Percentiles rank a stretch among this genome's conserved stretches.
phyloP scores from a whole-genome alignment of 2,797 vertebrate species.

The Trichosurus vulpecula region DNA sequence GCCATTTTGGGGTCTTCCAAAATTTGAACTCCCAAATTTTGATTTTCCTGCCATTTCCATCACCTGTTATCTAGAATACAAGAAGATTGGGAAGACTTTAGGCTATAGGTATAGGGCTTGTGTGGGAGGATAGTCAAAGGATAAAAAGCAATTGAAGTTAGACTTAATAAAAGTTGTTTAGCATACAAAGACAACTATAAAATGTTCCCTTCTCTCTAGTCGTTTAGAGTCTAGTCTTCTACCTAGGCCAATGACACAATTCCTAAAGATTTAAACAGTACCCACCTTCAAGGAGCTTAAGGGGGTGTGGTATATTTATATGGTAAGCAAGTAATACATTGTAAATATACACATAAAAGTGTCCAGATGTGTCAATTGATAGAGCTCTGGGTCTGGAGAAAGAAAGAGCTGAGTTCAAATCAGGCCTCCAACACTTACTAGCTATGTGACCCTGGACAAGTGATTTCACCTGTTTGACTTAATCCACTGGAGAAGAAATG shows the following conservation, averaged over 20 bases:
- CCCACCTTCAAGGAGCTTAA: no score
- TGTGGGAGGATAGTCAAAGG: background rate
- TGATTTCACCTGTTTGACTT: background rate
- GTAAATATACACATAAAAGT: background rate
- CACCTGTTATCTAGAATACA: background rate
- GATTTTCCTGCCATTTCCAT: background rate
- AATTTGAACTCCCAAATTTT: background rate
- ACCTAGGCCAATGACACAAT: background rate
- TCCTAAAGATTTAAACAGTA: background rate
- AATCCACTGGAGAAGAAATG: background rate
- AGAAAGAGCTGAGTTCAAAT: background rate
- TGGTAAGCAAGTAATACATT: background rate
- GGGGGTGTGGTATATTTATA: background rate
- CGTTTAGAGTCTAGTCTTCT: background rate
- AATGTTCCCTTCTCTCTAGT: background rate
- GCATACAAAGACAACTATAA: background rate
- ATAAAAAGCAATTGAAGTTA: background rate
- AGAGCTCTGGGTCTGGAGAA: background rate
- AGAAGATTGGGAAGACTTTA: background rate
- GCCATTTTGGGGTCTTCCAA: background rate
- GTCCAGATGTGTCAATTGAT: background rate
- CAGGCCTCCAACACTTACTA: background rate
- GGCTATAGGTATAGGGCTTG: background rate
- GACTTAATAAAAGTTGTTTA: background rate
- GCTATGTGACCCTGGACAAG: background rate